Evolutionary conservation across 2,113 vertebrate species (phyloP), one percentile per base, ranked within the genome.

Genomic region (Epinephelus cyanopodus): DNA sequence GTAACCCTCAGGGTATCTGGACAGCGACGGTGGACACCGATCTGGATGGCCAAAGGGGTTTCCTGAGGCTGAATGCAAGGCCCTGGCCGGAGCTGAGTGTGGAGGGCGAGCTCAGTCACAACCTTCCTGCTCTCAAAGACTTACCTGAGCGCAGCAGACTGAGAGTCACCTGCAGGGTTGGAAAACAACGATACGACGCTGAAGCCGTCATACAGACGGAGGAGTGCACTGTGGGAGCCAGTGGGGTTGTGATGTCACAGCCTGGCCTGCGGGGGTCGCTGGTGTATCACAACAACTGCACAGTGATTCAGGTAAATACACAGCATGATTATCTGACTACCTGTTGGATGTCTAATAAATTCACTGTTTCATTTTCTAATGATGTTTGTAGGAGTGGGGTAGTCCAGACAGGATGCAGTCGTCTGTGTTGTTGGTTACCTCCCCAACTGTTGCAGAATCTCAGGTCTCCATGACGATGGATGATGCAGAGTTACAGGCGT

Each of bases 251-350:
- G 4, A 74, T 93, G 64, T 85, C 91, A 27, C 88, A 92, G 42
- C 83, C 89, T 23, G 94, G 88, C 74, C 90, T 96, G 69, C 94
- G 92, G 77, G 95, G 95, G 93, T 89, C 89, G 52, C 82, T 95
- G 60, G 52, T 90, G 69, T 74, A 95, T 50, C 88, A 95, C 90
- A 96, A 95, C 85, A 96, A 96, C 87, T 96, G 96, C 70, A 92
- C 93, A 64, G 23, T 65, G 23, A 73, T 95, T 73, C 92, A 95
- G 95, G 96, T 95, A 61, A 61, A 15, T 29, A 13, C 0, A 27
- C 2, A 2, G 15, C 47, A 50, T 27, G 11, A 53, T n/a, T 2
- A 10, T 27, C n/a, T 11, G 14, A n/a, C 8, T 33, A 14, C 25
- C 14, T 54, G 27, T 50, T n/a, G 8, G 72, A 29, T 23, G 17